Percentiles rank a stretch among this genome's conserved stretches.
Evolutionary conservation across 2,113 vertebrate species (phyloP).

Genomic region (Rhinopomastus cyanomelas): DNA sequence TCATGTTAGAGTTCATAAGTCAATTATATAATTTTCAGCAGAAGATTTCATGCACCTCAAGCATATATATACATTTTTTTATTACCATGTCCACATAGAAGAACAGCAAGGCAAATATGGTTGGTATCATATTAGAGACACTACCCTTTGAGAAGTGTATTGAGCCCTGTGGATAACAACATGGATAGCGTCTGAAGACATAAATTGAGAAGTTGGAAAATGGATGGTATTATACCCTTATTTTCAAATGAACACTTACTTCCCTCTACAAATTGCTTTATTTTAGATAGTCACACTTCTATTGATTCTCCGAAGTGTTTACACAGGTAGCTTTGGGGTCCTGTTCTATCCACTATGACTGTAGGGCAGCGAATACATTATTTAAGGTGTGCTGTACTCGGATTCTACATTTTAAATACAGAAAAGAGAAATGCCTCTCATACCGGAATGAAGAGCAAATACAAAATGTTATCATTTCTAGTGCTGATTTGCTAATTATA

Average conservation of each 20-base stretch:
- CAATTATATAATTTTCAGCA: neutral
- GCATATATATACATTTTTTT: neutral
- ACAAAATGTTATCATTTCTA: neutral
- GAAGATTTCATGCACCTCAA: neutral
- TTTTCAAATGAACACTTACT: neutral
- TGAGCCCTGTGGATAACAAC: neutral
- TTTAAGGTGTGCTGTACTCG: neutral
- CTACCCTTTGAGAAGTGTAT: neutral
- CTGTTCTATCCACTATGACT: fast-evolving
- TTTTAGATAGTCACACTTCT: neutral
- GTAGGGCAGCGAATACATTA: neutral
- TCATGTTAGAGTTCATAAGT: neutral
- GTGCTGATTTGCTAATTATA: neutral
- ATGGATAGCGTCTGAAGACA: fast-evolving
- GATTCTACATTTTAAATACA: neutral
- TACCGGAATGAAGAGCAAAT: neutral
- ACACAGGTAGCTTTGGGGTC: neutral
- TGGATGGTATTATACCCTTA: neutral
- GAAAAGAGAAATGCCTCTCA: neutral
- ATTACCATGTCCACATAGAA: neutral
- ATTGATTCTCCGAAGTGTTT: neutral
- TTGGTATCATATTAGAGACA: neutral
- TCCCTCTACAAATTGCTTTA: neutral
- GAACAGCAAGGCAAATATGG: neutral
- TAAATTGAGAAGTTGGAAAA: neutral